Conservation (phyloP, 2,797 vertebrate genomes). For the Oreonectes daqikongensis region DNA sequence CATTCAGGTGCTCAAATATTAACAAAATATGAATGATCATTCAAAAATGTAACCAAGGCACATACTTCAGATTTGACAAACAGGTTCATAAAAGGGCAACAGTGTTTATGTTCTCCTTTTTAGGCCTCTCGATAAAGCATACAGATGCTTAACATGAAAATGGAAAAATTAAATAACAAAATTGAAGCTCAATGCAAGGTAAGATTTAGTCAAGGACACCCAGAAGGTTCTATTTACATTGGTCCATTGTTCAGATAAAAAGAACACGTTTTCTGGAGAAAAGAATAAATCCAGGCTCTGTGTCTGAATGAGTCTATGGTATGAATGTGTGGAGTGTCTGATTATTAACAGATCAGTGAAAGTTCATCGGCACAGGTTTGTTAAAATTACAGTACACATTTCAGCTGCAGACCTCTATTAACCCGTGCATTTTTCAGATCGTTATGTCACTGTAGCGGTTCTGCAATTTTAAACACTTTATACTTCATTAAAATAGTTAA, state of each 20-base stretch:
- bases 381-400: neutral
- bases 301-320: neutral
- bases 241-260: neutral
- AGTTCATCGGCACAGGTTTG: neutral
- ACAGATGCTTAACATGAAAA: constrained; percentile 1
- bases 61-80: constrained; percentile 67
- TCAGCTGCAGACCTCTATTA: neutral
- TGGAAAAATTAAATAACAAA: neutral
- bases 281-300: neutral
- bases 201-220: constrained; percentile 21
- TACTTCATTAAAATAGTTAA: constrained; percentile 2
- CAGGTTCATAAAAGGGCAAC: constrained; percentile 10
- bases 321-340: neutral
- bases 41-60: constrained; percentile 73
- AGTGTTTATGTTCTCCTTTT: neutral
- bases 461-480: constrained; percentile 11
- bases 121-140: neutral
- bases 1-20: constrained; percentile 72
- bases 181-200: constrained; percentile 6
- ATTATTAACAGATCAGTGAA: neutral
- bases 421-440: constrained; percentile 1
- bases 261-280: neutral
- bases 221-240: neutral
- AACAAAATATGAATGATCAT: constrained; percentile 62
- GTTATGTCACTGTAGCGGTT: neutral